Base-by-base conservation (phyloP, 1,140 invertebrate genomes). In the Drosophila kepulauana region DNA sequence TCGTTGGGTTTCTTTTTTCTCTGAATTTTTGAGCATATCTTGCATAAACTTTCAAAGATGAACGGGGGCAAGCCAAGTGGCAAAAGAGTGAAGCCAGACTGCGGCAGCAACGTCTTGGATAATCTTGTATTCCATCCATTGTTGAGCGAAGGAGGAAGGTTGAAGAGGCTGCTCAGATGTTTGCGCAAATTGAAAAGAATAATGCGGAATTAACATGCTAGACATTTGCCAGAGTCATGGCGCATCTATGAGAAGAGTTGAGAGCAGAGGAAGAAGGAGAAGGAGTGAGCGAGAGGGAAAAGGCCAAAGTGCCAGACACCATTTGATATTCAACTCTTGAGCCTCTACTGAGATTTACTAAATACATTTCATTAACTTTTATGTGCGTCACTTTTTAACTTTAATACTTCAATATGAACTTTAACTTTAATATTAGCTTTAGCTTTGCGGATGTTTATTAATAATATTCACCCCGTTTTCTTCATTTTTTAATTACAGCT, bases 181-280 rank as follows among this genome's bases (percentile, higher is more conserved):
- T 70, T 62, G 49, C 15, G 43, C 58, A 63, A 75, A 75, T 75
- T 75, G 66, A 70, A 75, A 75, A 75, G 59, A 63, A 75, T 63
- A 62, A 70, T 57, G 51, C 58, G 58, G 38, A 75, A 70, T 75
- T 63, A 57, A 75, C 52, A 70, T 69, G 41, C 16, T 38, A 20
- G 41, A 62, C 65, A 57, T 43, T 56, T 41, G 25, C 25, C 4
- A 25, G 38, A 11, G 63, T 49, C 33, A 56, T 56, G 46, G 10
- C 25, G 33, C 48, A 49, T n/a, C n/a, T 45, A 13, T 46, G 2
- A 5, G 16, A 11, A 33, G 5, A 54, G 35, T 30, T 28, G 25
- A 2, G 4, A 51, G 16, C 16, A 16, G 20, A 3, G 2, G 16
- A 1, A 20, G 16, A 20, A 3, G 20, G 28, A 56, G 30, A 3